Conservation (phyloP, 2,797 vertebrate genomes). For the Chiropotes sagulatus region DNA sequence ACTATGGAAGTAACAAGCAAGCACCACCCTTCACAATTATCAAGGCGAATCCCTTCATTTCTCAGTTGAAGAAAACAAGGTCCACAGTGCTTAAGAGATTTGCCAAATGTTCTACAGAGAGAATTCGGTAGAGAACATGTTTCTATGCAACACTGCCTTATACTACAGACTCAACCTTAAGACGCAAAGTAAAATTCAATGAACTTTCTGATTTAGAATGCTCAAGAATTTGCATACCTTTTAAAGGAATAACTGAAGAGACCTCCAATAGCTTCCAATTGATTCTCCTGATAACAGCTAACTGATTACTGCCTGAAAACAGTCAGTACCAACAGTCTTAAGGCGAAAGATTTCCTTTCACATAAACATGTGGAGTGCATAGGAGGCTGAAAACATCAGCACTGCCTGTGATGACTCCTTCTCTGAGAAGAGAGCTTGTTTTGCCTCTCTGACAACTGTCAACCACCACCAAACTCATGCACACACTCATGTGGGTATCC, state of each 20-base stretch:
- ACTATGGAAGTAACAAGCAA: background rate
- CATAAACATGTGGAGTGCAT: background rate
- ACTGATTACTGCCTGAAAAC: background rate
- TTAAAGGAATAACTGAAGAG: background rate
- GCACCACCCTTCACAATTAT: background rate
- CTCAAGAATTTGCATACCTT: background rate
- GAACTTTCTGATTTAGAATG: slow-evolving; percentile 13
- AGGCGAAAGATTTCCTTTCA: background rate
- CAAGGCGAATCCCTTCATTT: background rate
- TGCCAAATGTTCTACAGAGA: background rate
- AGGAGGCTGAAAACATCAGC: background rate
- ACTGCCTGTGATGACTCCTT: background rate
- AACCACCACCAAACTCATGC: background rate
- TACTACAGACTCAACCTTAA: background rate
- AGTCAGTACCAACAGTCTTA: background rate
- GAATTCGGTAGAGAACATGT: background rate
- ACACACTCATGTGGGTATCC: background rate
- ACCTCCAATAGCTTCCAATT: background rate
- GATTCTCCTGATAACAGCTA: background rate
- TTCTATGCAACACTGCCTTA: background rate
- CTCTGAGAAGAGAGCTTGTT: background rate
- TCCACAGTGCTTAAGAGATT: background rate
- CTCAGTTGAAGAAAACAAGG: background rate
- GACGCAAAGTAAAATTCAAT: background rate
- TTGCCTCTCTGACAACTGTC: background rate